Conservation (phyloP, 2,888 invertebrate genomes). For the Dione vanillae region DNA sequence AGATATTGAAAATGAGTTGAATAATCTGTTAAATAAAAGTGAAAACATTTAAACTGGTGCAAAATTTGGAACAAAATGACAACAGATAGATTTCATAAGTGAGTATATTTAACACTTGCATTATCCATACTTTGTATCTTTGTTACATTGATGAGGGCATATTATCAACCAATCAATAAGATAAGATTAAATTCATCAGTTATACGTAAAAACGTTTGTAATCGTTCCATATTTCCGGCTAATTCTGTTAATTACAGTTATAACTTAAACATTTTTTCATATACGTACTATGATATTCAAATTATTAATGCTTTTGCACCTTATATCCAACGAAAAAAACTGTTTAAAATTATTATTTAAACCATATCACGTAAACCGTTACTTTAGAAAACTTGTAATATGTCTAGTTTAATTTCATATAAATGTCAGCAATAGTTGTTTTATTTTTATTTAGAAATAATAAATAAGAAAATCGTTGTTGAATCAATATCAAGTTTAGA, state of each 20-base stretch:
- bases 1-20: conserved; percentile 76
- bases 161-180: conserved; percentile 49
- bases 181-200: conserved; percentile 58
- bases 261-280: conserved; percentile 4
- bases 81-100: conserved; percentile 87
- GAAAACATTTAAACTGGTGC: conserved; percentile 35
- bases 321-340: conserved; percentile 10
- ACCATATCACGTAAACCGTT: conserved; percentile 35
- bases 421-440: not conserved
- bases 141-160: conserved; percentile 39
- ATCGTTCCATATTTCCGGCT: not conserved
- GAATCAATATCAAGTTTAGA: no score
- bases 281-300: not conserved
- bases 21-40: conserved; percentile 56
- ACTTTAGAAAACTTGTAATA: no score
- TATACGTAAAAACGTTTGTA: conserved; percentile 24
- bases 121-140: conserved; percentile 28
- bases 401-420: no score
- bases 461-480: no score
- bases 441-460: not conserved
- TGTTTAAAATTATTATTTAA: conserved; percentile 38
- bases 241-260: not conserved
- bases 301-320: conserved; percentile 3
- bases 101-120: conserved; percentile 59
- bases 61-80: conserved; percentile 71